These are phyloP conservation scores for Apis florea DNA, from an alignment of 1,140 invertebrate genomes.

Conservation along the genomic window DNA sequence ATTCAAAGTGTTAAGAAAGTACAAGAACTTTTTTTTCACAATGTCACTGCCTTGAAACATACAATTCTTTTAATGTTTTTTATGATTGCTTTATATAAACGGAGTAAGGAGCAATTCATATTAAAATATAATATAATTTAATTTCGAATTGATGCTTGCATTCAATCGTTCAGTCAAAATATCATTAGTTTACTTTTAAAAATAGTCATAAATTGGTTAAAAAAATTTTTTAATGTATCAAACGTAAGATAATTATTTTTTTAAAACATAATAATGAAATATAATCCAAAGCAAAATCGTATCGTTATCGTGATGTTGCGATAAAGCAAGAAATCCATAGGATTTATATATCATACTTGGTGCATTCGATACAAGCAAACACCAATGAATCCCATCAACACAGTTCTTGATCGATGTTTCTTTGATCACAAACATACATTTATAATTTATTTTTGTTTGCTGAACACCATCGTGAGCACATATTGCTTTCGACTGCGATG, in stretches of 20 bases:
- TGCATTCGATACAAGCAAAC: slow-evolving; percentile 30
- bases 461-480: slow-evolving; percentile 56
- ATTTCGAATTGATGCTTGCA: not conserved
- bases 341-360: slow-evolving; percentile 49
- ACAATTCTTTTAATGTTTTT: not conserved
- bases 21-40: slow-evolving; percentile 18
- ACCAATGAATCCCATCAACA: slow-evolving; percentile 35
- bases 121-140: slow-evolving; percentile 5
- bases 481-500: slow-evolving; percentile 61
- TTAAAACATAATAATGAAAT: slow-evolving; percentile 8
- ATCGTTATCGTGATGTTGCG: slow-evolving; percentile 31
- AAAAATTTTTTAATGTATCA: not conserved
- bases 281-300: slow-evolving; percentile 19
- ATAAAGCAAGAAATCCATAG: slow-evolving; percentile 62
- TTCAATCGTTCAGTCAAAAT: slow-evolving; percentile 35
- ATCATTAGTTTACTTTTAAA: slow-evolving; percentile 12
- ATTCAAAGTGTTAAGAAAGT: slow-evolving; percentile 43
- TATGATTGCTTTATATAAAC: not conserved
- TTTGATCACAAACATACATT: slow-evolving; percentile 27
- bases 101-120: not conserved
- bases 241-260: slow-evolving; percentile 3
- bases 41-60: slow-evolving; percentile 1
- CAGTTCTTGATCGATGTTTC: slow-evolving; percentile 42
- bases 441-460: slow-evolving; percentile 23
- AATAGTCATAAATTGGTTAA: slow-evolving; percentile 10